Evolutionary conservation across 2,888 invertebrate genomes (phyloP).

Genomic region (Aspidapion aeneum): DNA sequence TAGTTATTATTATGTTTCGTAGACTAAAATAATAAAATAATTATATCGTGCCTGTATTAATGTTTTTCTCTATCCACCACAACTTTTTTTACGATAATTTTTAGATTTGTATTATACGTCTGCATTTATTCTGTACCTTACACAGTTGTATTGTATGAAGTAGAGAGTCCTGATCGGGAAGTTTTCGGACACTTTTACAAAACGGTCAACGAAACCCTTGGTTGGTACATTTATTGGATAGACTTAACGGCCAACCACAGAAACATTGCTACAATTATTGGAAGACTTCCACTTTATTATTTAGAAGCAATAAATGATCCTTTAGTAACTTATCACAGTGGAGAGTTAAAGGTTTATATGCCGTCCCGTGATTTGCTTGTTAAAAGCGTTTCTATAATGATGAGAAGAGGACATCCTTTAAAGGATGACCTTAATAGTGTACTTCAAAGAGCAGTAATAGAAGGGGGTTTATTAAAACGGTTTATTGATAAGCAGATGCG

Average conservation of each 20-base stretch:
- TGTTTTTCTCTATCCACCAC: too few species aligned
- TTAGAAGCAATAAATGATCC: conserved; percentile 23
- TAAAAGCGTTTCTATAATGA: conserved; percentile 41
- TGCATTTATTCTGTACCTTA: conserved; percentile 20
- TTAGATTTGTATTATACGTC: conserved; percentile 22
- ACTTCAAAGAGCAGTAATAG: conserved; percentile 50
- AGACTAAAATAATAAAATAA: too few species aligned
- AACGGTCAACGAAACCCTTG: conserved; percentile 25
- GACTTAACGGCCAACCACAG: conserved; percentile 27
- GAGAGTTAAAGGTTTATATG: conserved; percentile 11
- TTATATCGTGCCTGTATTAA: too few species aligned
- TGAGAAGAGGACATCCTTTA: conserved; percentile 54
- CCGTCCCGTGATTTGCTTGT: neutral
- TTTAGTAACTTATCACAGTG: conserved; percentile 20
- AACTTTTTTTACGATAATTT: conserved; percentile 18
- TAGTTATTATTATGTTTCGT: too few species aligned
- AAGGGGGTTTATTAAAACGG: conserved; percentile 46
- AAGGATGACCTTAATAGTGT: conserved; percentile 49
- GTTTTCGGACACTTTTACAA: conserved; percentile 11
- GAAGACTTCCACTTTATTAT: conserved; percentile 28
- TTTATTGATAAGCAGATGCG: conserved; percentile 45
- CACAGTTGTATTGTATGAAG: conserved; percentile 15
- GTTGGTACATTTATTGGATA: conserved; percentile 33
- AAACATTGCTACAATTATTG: conserved; percentile 30
- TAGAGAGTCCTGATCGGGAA: conserved; percentile 17